Evolutionary conservation across 2,888 invertebrate genomes (phyloP).

Genomic region (Thecophora atra): DNA sequence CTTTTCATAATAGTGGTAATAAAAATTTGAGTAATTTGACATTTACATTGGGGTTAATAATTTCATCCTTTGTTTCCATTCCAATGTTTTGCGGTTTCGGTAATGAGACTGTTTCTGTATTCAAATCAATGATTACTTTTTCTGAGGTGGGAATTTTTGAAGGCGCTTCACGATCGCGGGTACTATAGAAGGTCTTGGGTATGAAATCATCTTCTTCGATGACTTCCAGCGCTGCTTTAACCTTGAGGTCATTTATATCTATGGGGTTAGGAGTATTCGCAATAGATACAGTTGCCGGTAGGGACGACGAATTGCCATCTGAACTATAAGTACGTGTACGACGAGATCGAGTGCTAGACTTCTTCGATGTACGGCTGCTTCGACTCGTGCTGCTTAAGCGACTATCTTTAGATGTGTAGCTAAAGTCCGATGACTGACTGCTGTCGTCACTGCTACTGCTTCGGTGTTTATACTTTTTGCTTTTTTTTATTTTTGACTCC

Average conservation of each 20-base stretch:
- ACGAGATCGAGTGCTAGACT: slow-evolving; percentile 52
- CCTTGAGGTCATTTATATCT: slow-evolving; percentile 54
- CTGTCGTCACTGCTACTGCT: slow-evolving; percentile 58
- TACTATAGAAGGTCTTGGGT: slow-evolving; percentile 69
- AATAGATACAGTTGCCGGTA: slow-evolving; percentile 29
- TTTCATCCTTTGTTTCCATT: slow-evolving; percentile 66
- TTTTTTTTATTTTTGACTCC: slow-evolving; percentile 59
- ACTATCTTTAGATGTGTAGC: slow-evolving; percentile 25
- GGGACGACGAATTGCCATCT: slow-evolving; percentile 50
- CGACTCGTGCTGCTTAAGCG: slow-evolving; percentile 43
- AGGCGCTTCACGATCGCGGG: slow-evolving; percentile 72
- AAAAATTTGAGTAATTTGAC: slow-evolving; percentile 1
- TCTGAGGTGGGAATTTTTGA: slow-evolving; percentile 50
- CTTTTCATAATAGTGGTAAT: slow-evolving; percentile 3
- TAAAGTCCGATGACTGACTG: slow-evolving; percentile 51
- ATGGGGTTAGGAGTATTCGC: slow-evolving; percentile 46
- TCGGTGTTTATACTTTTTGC: slow-evolving; percentile 54
- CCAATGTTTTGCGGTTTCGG: slow-evolving; percentile 64
- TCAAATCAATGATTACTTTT: slow-evolving; percentile 76
- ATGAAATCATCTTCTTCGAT: slow-evolving; percentile 77
- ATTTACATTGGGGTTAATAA: slow-evolving; percentile 76
- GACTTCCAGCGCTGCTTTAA: slow-evolving; percentile 71
- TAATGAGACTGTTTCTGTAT: slow-evolving; percentile 75
- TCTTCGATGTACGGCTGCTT: slow-evolving; percentile 49
- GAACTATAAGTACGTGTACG: slow-evolving; percentile 52